A percentile compares a stretch with the other conserved stretches of the same genome.
phyloP scores from a whole-genome alignment of 2,797 vertebrate species.

The Tauraco hartlaubi region DNA sequence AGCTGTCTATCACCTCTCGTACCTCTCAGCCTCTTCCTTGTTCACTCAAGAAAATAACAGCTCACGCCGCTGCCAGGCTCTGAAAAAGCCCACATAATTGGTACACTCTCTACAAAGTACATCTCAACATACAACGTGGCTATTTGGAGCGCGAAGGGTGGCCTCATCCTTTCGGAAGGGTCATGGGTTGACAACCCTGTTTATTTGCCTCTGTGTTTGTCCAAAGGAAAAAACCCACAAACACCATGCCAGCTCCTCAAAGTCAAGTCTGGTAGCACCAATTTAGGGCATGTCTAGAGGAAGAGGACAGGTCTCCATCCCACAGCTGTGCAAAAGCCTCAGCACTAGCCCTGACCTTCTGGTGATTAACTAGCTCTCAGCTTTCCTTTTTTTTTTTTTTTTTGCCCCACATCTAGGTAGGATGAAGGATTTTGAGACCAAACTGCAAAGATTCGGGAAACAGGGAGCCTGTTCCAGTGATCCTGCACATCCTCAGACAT shows the following conservation, averaged over 20 bases:
- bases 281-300: background rate
- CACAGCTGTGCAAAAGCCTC: background rate
- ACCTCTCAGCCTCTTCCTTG: background rate
- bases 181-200: background rate
- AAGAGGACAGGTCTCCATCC: background rate
- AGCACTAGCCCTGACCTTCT: background rate
- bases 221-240: background rate
- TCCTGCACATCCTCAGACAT: background rate
- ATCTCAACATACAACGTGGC: background rate
- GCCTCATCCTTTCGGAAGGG: background rate
- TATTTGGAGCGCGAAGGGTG: background rate
- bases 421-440: background rate
- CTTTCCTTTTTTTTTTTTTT: no score
- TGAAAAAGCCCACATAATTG: slow-evolving; percentile 9
- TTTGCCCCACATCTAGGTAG: background rate
- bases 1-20: background rate
- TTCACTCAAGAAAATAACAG: slow-evolving; percentile 34
- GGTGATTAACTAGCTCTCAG: background rate
- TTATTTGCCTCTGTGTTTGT: background rate
- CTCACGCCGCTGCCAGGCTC: background rate
- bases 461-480: rapidly evolving
- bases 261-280: background rate
- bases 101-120: background rate
- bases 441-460: background rate
- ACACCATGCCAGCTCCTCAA: background rate